phyloP scores from a whole-genome alignment of 2,888 invertebrate species.

The Drosophila meridiana region DNA sequence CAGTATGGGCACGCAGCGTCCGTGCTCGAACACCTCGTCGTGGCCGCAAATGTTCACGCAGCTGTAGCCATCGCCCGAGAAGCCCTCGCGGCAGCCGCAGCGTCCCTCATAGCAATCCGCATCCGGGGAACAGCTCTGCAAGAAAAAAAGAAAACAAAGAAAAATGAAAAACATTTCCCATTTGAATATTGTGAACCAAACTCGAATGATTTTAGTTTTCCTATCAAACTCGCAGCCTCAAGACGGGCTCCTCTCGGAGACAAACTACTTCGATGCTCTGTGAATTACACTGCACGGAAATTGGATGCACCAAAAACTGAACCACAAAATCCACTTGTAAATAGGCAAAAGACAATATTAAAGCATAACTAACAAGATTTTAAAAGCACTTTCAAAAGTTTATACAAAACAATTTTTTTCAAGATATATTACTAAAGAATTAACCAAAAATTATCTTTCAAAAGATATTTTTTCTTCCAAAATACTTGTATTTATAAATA shows the following conservation, averaged over 20 bases:
- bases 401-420: neutral
- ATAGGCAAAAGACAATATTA: neutral
- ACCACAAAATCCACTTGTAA: neutral
- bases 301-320: neutral
- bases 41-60: constrained; percentile 79
- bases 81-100: constrained; percentile 89
- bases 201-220: neutral
- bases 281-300: neutral
- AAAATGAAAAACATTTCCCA: neutral
- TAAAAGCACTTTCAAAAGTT: neutral
- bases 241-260: neutral
- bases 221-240: neutral
- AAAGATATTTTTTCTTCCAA: no score
- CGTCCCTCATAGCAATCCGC: constrained; percentile 93
- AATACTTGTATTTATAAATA: no score
- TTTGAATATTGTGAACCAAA: neutral
- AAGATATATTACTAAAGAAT: neutral
- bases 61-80: constrained; percentile 89
- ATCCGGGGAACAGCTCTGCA: constrained; percentile 86
- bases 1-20: constrained; percentile 76
- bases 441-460: neutral
- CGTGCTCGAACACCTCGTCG: constrained; percentile 82
- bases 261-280: neutral
- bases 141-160: neutral
- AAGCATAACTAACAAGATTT: neutral